Evolutionary conservation across 92 coral and sea anemone species (phyloP), one percentile per base, ranked within the genome.

Genomic region (Desmophyllum pertusum): DNA sequence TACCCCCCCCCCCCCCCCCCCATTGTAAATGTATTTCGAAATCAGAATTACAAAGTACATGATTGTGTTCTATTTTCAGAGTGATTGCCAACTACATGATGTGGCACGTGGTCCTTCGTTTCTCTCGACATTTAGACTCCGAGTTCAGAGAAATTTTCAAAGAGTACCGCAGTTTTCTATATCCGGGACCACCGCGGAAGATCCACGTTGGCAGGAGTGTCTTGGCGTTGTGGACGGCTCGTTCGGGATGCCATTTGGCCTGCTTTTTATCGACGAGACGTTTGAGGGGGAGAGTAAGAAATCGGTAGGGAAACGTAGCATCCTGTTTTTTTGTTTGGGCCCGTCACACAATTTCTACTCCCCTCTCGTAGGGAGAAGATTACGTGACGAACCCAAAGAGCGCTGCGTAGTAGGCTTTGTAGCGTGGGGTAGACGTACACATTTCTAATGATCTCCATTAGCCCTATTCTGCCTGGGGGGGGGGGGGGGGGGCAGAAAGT

Each of bases 201-300:
- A 92, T 29, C 98, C 99, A 13, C 96, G 93, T 36, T 97, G 99
- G 99, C 91, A 92, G 71, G 83, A 76, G 2, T 96, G 99, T 36
- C 81, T 94, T 73, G 41, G 88, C 11, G 79, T 84, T 0, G 98
- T 95, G 15, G 86, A 86, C 63, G 83, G 80, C 18, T 87, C 97
- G 0, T 92, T 97, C 69, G 99, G 98, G 4, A 97, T 96, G 98
- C 91, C 98, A 31, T 73, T 97, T 52, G 99, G 99, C 3, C 83
- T 92, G 66, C 67, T 97, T 80, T 97, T 90, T 65, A 90, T 97
- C 53, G 92, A 93, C 70, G 79, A 89, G 62, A 88, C 86, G 38
- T 97, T 97, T 76, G 88, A 81, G 19, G 95, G 91, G 33, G 87
- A 74, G 18, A 97, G 97, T 81, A 97, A 97, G 75, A 41, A 46